Conservation (phyloP, 2,797 vertebrate genomes). For the Neosilurus hyrtlii region DNA sequence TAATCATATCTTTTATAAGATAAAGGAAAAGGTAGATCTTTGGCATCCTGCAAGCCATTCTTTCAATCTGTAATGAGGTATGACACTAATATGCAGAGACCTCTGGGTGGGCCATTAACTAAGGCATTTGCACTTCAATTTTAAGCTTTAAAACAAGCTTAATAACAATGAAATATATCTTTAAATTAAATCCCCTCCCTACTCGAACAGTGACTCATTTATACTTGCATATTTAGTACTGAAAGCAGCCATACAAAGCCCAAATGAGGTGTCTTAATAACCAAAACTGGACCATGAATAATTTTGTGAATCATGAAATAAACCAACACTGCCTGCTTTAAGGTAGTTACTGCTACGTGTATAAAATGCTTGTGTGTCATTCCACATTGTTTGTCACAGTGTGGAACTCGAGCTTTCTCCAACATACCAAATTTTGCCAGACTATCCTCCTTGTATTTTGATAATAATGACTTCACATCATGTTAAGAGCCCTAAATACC, state of each 20-base stretch:
- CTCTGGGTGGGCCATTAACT: slow-evolving; percentile 28
- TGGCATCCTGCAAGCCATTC: slow-evolving; percentile 28
- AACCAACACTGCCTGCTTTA: neutral
- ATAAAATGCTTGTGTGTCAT: slow-evolving; percentile 15
- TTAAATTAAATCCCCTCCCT: neutral
- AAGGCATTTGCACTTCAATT: slow-evolving; percentile 35
- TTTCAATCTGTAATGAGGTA: slow-evolving; percentile 35
- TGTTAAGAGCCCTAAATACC: slow-evolving; percentile 9
- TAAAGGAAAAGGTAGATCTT: slow-evolving; percentile 11
- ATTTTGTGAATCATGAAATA: slow-evolving; percentile 11
- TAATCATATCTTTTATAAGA: slow-evolving; percentile 10
- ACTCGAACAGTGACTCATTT: neutral
- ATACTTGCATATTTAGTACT: slow-evolving; percentile 9
- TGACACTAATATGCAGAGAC: slow-evolving; percentile 35
- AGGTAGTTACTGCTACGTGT: neutral
- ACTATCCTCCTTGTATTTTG: slow-evolving; percentile 25
- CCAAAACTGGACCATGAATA: neutral
- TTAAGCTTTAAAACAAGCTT: slow-evolving; percentile 24
- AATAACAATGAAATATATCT: slow-evolving; percentile 16
- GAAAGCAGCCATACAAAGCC: slow-evolving; percentile 9
- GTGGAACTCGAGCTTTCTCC: neutral
- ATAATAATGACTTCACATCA: slow-evolving; percentile 20
- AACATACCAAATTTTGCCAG: neutral
- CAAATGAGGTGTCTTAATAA: neutral
- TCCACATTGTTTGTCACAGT: neutral